Base-by-base conservation (phyloP, 2,888 invertebrate species). In the Eupsilia transversa region DNA sequence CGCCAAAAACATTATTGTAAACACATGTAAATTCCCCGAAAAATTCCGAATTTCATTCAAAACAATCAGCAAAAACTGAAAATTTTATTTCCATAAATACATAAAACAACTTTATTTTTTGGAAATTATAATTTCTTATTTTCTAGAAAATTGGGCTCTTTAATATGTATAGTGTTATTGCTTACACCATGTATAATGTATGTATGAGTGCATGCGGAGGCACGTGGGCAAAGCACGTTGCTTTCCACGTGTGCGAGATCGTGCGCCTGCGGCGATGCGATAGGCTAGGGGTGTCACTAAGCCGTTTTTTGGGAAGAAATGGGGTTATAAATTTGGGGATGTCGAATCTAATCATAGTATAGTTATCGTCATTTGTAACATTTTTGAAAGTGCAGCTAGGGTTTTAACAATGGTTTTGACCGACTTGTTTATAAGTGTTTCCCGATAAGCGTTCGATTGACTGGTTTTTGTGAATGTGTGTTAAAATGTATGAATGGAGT, bases 171-270 rank as follows among this genome's bases (percentile, higher is more conserved):
- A 38, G 66, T 74, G 70, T 79, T 74, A 69, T 81, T 83, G 63
- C 66, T 70, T 78, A 80, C 82, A 82, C 73, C 78, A 70, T 87
- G 78, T 82, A 76, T 81, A 73, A 86, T 80, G 70, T 74, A 77
- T 83, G 84, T 77, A 69, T 76, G 67, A 57, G 79, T 66, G 82
- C 81, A 61, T 77, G 81, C 41, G 64, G 6, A 6, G 66, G 38
- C 87, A 86, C 91, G 90, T 89, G 91, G 71, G 27, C 35, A 9
- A 33, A 9, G 72, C 91, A 92, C 92, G 92, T 89, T 89, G 84
- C 17, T 1, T 0, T 71, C 89, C 88, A 89, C 90, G 91, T 91
- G 92, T 77, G 61, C 14, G 9, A 35, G 52, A 86, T 79, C 74
- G 74, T 75, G 80, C 80, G 82, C 85, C 27, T 17, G 82, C 79